These are phyloP conservation scores for Anoura caudifer DNA, from an alignment of 2,113 vertebrate species.

Conservation along the genomic window DNA sequence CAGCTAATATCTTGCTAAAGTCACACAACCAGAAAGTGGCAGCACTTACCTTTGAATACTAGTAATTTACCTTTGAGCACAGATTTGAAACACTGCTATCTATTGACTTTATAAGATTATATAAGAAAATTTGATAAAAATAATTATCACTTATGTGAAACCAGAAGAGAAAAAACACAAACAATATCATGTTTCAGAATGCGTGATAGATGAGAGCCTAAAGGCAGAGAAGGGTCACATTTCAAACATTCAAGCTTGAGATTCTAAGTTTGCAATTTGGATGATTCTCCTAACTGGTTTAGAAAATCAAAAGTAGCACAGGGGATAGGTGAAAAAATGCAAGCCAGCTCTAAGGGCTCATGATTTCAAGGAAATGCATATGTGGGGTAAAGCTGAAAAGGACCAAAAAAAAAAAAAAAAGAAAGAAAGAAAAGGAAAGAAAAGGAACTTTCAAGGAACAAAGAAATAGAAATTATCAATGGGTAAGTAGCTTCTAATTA, in stretches of 20 bases:
- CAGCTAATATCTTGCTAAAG: neutral
- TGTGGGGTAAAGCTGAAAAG: neutral
- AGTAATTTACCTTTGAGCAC: neutral
- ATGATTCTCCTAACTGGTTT: neutral
- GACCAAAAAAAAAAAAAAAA: neutral
- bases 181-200: neutral
- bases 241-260: neutral
- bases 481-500: neutral
- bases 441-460: neutral
- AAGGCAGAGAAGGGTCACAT: neutral
- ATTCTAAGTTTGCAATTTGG: neutral
- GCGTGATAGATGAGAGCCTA: neutral
- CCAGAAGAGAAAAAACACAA: neutral
- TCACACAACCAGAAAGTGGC: neutral
- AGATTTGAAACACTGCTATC: neutral
- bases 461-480: neutral
- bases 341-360: neutral
- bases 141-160: neutral
- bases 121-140: conserved; percentile 1
- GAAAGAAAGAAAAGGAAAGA: neutral
- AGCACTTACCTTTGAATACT: neutral
- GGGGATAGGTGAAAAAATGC: neutral
- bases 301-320: neutral
- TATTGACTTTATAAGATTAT: neutral
- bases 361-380: neutral